Evolutionary conservation across 2,113 vertebrate species (phyloP).

Genomic region (Istiophorus platypterus): DNA sequence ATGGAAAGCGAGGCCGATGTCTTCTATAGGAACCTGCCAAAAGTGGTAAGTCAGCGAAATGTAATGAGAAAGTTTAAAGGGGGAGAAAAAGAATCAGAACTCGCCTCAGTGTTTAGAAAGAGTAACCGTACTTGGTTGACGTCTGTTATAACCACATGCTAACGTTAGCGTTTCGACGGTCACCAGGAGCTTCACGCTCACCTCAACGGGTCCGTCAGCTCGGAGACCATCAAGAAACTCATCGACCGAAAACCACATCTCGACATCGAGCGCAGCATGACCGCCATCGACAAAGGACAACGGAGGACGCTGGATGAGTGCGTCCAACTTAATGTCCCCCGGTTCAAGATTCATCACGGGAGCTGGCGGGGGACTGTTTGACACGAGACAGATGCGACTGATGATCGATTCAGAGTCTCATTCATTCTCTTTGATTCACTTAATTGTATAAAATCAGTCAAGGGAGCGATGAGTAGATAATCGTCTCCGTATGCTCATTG

Average conservation of each 20-base stretch:
- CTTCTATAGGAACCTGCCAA: slow-evolving; percentile 83
- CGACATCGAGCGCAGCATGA: slow-evolving; percentile 89
- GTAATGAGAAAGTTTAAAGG: not conserved
- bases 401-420: not conserved
- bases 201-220: slow-evolving; percentile 95
- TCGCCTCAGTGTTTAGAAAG: not conserved
- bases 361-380: not conserved
- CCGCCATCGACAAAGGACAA: slow-evolving; percentile 90
- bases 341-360: not conserved
- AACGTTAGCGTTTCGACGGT: slow-evolving; percentile 44
- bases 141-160: slow-evolving; percentile 20
- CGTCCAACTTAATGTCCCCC: slow-evolving; percentile 58
- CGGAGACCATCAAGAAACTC: slow-evolving; percentile 91
- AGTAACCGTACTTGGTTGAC: no score
- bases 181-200: slow-evolving; percentile 97
- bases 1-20: slow-evolving; percentile 74
- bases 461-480: not conserved
- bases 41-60: slow-evolving; percentile 78
- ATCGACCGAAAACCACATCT: slow-evolving; percentile 89
- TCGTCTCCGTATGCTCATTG: not conserved
- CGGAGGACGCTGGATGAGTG: slow-evolving; percentile 93
- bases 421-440: not conserved
- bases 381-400: no score
- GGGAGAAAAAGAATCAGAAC: fast-evolving
- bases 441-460: not conserved